Conservation (phyloP, 2,888 invertebrate species). For the Eumacrocentrus americanus region DNA sequence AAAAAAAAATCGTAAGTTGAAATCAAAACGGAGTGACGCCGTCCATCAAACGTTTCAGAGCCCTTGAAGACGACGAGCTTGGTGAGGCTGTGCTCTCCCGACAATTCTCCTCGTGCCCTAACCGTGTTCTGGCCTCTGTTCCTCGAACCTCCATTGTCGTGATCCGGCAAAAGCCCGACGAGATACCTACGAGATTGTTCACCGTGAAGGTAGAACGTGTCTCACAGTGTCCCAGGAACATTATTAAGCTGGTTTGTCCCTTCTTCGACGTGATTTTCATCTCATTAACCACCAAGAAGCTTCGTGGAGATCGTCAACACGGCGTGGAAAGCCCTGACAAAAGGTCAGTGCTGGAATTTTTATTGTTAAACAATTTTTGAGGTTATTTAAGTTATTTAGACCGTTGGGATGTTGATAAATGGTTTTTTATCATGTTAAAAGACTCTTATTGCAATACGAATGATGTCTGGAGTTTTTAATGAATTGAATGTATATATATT, state of each 20-base stretch:
- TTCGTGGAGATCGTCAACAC: slow-evolving; percentile 36
- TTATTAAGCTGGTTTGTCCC: no score
- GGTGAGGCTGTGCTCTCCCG: not conserved
- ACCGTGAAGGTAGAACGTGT: not conserved
- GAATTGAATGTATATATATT: no score
- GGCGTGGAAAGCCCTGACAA: slow-evolving; percentile 40
- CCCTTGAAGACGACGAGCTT: not conserved
- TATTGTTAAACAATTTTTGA: not conserved
- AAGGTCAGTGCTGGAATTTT: slow-evolving; percentile 30
- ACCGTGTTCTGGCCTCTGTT: slow-evolving; percentile 6
- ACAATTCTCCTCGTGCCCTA: not conserved
- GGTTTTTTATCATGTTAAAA: no score
- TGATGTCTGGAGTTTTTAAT: no score
- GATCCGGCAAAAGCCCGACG: slow-evolving; percentile 17
- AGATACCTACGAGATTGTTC: not conserved
- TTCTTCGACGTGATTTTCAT: no score
- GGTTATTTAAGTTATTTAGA: not conserved
- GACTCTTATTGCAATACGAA: no score
- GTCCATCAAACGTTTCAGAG: not conserved
- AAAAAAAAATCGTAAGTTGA: not conserved
- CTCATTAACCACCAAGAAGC: no score
- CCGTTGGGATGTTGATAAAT: no score
- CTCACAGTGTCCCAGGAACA: slow-evolving; percentile 7
- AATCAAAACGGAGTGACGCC: slow-evolving; percentile 1
- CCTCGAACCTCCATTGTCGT: slow-evolving; percentile 21